A percentile compares a stretch with the other conserved stretches of the same genome.
These are phyloP conservation scores for Trissoscelio sp. DNA, from an alignment of 2,888 invertebrate genomes.

Conservation along the genomic window DNA sequence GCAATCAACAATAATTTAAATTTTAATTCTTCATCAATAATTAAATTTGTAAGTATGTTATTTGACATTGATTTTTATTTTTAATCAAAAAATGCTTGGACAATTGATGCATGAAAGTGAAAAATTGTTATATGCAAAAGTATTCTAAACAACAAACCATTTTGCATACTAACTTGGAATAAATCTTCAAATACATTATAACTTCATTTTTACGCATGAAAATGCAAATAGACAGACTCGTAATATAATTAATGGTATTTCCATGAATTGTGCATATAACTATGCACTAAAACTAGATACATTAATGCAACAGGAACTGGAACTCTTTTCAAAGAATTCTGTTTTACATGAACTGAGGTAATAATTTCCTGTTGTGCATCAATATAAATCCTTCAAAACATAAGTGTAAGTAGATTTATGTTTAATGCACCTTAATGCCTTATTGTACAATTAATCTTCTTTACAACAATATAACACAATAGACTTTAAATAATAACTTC, in stretches of 20 bases:
- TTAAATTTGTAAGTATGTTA: too few species aligned
- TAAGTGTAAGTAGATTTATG: constrained; percentile 56
- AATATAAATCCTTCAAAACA: constrained; percentile 54
- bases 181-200: constrained; percentile 28
- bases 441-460: constrained; percentile 53
- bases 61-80: too few species aligned
- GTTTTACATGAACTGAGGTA: constrained; percentile 40
- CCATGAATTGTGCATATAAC: constrained; percentile 39
- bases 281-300: constrained; percentile 46
- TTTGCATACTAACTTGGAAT: constrained; percentile 15
- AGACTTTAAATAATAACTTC: constrained; percentile 27
- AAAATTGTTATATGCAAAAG: neutral
- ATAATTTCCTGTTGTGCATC: constrained; percentile 55
- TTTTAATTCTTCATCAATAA: too few species aligned
- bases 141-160: neutral
- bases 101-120: neutral
- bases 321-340: constrained; percentile 48
- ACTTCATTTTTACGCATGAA: constrained; percentile 17
- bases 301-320: constrained; percentile 49
- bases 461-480: constrained; percentile 6
- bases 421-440: constrained; percentile 50
- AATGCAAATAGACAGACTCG: constrained; percentile 32
- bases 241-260: constrained; percentile 45
- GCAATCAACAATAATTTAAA: too few species aligned
- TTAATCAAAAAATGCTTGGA: too few species aligned